These are phyloP conservation scores for Coelopa pilipes DNA, from an alignment of 2,888 invertebrate species.

Conservation along the genomic window DNA sequence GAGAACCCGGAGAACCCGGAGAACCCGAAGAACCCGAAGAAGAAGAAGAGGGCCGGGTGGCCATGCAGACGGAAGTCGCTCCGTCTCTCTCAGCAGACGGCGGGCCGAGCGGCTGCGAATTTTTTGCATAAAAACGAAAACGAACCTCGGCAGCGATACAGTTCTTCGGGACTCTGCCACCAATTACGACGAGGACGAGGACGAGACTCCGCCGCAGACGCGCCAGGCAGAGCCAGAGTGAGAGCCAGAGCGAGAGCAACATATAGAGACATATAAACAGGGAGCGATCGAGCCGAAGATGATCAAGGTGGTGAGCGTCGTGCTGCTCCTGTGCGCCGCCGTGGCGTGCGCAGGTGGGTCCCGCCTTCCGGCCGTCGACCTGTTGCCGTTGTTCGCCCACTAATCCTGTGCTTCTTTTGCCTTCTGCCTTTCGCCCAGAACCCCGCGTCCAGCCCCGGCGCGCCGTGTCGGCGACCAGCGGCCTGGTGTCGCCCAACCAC, in stretches of 20 bases:
- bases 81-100: not conserved
- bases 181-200: conserved; percentile 55
- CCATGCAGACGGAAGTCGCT: no score
- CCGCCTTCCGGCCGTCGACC: no score
- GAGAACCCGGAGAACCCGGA: not conserved
- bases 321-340: conserved; percentile 42
- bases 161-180: conserved; percentile 57
- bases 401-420: not conserved
- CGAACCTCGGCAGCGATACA: conserved; percentile 53
- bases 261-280: not conserved
- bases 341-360: conserved; percentile 50
- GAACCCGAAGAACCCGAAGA: not conserved
- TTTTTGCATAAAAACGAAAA: conserved; percentile 61
- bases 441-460: conserved; percentile 44
- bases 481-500: conserved; percentile 45
- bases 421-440: conserved; percentile 45
- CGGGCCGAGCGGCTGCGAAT: conserved; percentile 16
- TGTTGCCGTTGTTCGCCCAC: no score
- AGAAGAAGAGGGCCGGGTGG: not conserved
- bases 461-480: conserved; percentile 10
- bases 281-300: conserved; percentile 9
- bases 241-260: not conserved
- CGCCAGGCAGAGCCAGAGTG: not conserved
- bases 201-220: not conserved
- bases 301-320: conserved; percentile 31